A percentile compares a stretch with the other conserved stretches of the same genome.
Evolutionary conservation across 2,113 vertebrate species (phyloP).

Genomic region (Pampusana beccarii): DNA sequence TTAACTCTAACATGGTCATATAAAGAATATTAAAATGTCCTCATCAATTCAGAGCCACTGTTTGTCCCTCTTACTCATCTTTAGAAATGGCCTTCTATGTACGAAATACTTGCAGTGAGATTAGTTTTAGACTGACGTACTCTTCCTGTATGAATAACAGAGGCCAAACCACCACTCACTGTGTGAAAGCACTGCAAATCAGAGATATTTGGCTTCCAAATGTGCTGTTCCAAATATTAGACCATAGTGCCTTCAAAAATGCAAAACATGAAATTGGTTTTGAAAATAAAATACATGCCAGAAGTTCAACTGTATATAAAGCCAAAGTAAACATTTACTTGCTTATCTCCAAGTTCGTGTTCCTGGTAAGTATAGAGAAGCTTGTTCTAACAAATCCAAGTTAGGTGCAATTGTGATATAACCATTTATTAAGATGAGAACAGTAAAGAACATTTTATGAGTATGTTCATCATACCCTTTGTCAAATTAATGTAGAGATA

Average conservation of each 20-base stretch:
- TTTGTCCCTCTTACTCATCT: not conserved
- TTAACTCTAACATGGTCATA: not conserved
- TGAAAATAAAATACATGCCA: not conserved
- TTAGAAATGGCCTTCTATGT: not conserved
- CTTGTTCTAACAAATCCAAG: conserved; percentile 9
- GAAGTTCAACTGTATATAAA: not conserved
- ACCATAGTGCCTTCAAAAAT: not conserved
- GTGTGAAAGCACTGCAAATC: not conserved
- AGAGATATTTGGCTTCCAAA: not conserved
- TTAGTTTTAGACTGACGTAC: not conserved
- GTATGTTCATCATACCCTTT: not conserved
- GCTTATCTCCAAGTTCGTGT: not conserved
- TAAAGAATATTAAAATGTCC: not conserved
- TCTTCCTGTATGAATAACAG: not conserved
- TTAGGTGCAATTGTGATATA: not conserved
- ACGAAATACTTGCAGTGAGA: not conserved
- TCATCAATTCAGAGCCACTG: not conserved
- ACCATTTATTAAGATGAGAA: not conserved
- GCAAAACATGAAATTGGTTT: not conserved
- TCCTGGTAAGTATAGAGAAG: not conserved
- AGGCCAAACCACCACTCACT: not conserved
- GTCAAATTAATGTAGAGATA: not conserved
- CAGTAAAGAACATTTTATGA: not conserved
- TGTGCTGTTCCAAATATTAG: not conserved
- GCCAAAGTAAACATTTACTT: conserved; percentile 17